Evolutionary conservation across 2,797 vertebrate genomes (phyloP).

Genomic region (Protosalanx chinensis): DNA sequence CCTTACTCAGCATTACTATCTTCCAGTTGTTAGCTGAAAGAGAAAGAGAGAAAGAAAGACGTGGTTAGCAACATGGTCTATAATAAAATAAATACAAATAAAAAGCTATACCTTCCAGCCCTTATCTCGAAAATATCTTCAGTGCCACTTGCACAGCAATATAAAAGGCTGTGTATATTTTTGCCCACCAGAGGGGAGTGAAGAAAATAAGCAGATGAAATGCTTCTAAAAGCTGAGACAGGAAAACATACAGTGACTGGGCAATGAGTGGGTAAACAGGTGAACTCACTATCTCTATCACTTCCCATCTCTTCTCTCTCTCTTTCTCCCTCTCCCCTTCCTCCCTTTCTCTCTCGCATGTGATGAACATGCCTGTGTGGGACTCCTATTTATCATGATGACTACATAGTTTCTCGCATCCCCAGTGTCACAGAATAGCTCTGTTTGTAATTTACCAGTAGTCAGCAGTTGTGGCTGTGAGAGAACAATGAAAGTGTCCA

Average conservation of each 20-base stretch:
- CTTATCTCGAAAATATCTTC: no score
- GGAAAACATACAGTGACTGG: not conserved
- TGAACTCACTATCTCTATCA: not conserved
- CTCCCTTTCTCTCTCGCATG: constrained; percentile 5
- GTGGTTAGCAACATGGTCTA: not conserved
- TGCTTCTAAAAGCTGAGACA: not conserved
- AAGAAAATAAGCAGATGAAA: not conserved
- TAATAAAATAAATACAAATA: no score
- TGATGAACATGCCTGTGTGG: no score
- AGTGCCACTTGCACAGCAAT: not conserved
- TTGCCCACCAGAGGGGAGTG: constrained; percentile 8
- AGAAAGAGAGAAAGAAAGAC: not conserved
- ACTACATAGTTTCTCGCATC: not conserved
- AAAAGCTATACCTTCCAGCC: no score
- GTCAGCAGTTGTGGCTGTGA: not conserved
- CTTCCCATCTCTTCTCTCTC: constrained; percentile 8
- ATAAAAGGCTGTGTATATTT: not conserved
- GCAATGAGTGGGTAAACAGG: no score
- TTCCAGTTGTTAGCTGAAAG: constrained; percentile 49
- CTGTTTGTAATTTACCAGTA: constrained; percentile 9
- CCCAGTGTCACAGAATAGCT: no score
- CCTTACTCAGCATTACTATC: constrained; percentile 27
- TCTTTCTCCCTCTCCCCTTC: not conserved
- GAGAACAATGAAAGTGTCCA: not conserved
- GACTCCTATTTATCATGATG: not conserved